Conservation (phyloP, 2,113 vertebrate species). For the Corythornis madagascariensis region DNA sequence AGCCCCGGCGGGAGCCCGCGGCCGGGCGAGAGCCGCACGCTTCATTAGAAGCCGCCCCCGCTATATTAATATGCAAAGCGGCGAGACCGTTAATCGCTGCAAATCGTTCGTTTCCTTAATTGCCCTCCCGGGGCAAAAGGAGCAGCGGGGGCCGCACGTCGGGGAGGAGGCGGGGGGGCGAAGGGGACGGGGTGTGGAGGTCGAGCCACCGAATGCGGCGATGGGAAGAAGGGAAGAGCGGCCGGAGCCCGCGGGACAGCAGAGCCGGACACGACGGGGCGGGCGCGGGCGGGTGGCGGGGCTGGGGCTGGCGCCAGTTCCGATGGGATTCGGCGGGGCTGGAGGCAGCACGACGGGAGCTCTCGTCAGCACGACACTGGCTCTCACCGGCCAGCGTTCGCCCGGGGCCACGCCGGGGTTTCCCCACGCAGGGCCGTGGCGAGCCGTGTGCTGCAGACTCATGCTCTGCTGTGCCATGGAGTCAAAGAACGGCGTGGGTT, state of each 20-base stretch:
- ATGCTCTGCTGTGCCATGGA: not conserved
- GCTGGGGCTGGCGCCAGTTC: not conserved
- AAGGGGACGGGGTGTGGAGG: too few species aligned
- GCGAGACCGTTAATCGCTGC: constrained; percentile 85
- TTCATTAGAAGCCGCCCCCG: constrained; percentile 85
- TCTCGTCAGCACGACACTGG: not conserved
- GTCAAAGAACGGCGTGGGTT: not conserved
- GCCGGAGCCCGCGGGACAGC: too few species aligned
- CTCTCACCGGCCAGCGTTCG: not conserved
- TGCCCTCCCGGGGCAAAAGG: constrained; percentile 90
- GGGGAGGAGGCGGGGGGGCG: too few species aligned
- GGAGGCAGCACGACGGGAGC: not conserved
- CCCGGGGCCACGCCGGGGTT: not conserved
- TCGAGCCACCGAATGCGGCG: not conserved
- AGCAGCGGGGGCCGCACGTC: not conserved
- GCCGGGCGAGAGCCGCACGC: constrained; percentile 81
- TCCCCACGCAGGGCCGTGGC: not conserved
- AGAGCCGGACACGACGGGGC: too few species aligned
- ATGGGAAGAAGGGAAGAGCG: constrained; percentile 25
- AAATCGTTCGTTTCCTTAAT: constrained; percentile 91
- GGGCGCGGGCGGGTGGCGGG: too few species aligned
- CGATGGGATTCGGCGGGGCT: not conserved
- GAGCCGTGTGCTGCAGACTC: not conserved
- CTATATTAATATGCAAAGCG: constrained; percentile 89
- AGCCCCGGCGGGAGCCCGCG: constrained; percentile 26